Evolutionary conservation across 1,140 invertebrate genomes (phyloP).

Genomic region (Rhopalosiphum maidis): DNA sequence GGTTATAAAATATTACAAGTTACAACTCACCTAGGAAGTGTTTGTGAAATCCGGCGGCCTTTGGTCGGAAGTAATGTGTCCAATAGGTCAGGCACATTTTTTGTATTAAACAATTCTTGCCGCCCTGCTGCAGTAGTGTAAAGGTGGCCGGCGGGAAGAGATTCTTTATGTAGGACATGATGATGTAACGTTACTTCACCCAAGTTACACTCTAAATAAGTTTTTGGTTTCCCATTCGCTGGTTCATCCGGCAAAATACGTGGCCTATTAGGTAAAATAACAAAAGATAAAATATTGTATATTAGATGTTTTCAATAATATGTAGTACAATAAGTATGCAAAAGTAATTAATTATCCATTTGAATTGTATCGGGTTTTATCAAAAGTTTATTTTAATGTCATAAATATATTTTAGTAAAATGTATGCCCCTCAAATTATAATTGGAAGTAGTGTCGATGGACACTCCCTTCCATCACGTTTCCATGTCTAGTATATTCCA

Average conservation of each 20-base stretch:
- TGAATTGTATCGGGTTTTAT: neutral
- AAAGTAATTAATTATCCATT: neutral
- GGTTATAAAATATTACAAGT: neutral
- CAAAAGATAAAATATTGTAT: neutral
- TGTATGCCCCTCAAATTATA: neutral
- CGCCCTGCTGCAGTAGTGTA: slow-evolving; percentile 65
- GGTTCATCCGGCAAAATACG: slow-evolving; percentile 29
- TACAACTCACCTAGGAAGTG: slow-evolving; percentile 40
- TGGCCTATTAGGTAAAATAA: neutral
- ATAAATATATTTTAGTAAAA: neutral
- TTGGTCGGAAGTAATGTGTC: slow-evolving; percentile 64
- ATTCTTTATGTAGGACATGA: slow-evolving; percentile 63
- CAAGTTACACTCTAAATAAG: slow-evolving; percentile 60
- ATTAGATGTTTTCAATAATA: neutral
- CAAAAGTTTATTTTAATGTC: neutral
- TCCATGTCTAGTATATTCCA: too few relatives aligned
- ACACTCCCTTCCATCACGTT: too few relatives aligned
- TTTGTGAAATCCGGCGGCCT: slow-evolving; percentile 58
- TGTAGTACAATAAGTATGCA: neutral
- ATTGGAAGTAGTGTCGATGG: too few relatives aligned
- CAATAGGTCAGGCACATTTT: slow-evolving; percentile 72
- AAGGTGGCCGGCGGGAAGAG: slow-evolving; percentile 64
- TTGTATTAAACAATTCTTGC: slow-evolving; percentile 43
- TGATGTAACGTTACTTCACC: slow-evolving; percentile 64
- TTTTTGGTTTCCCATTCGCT: neutral